Percentiles rank a stretch among this genome's conserved stretches.
Evolutionary conservation across 1,140 invertebrate genomes (phyloP).

Genomic region (Euura lappo): DNA sequence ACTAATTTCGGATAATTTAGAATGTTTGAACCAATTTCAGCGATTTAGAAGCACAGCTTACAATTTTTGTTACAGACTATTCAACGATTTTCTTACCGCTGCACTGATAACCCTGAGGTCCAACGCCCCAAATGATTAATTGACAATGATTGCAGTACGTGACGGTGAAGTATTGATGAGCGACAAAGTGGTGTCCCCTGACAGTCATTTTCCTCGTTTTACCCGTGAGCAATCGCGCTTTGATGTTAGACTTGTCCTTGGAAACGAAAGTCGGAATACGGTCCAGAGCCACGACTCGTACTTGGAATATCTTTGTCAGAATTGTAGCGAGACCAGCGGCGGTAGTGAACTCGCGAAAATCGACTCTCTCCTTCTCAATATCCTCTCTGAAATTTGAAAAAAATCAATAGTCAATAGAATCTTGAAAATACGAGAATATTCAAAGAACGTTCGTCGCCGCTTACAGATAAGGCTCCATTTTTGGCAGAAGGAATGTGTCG

Average conservation of each 20-base stretch:
- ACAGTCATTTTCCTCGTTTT: slow-evolving; percentile 79
- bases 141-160: slow-evolving; percentile 94
- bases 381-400: slow-evolving; percentile 63
- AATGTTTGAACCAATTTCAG: too few relatives aligned
- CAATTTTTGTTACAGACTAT: too few relatives aligned
- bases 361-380: slow-evolving; percentile 72
- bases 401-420: slow-evolving; percentile 13
- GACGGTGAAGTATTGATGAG: slow-evolving; percentile 87
- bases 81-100: slow-evolving; percentile 65
- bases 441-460: slow-evolving; percentile 37
- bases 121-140: slow-evolving; percentile 90
- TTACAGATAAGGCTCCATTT: slow-evolving; percentile 75
- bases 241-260: slow-evolving; percentile 80
- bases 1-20: too few relatives aligned
- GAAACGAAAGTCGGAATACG: slow-evolving; percentile 80
- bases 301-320: slow-evolving; percentile 74
- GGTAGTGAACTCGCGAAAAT: slow-evolving; percentile 72
- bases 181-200: slow-evolving; percentile 88
- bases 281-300: slow-evolving; percentile 69
- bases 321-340: slow-evolving; percentile 82
- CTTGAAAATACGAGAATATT: not conserved
- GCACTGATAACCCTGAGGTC: slow-evolving; percentile 93
- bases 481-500: slow-evolving; percentile 75
- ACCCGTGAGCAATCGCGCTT: slow-evolving; percentile 73
- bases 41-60: too few relatives aligned